Base-by-base conservation (phyloP, 1,140 invertebrate genomes). In the Notospermus geniculatus region DNA sequence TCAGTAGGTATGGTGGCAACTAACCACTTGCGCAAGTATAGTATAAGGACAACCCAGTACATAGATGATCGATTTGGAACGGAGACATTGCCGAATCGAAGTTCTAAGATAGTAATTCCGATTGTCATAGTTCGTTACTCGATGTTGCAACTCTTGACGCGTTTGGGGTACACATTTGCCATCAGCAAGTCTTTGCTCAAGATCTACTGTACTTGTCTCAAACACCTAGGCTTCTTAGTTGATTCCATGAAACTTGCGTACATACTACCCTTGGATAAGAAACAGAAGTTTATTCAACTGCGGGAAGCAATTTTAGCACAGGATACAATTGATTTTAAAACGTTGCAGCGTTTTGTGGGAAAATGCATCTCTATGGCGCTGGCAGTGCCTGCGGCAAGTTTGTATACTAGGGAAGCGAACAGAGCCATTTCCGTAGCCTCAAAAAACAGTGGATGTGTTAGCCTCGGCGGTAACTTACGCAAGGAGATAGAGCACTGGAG, bases 291-390 rank as follows among this genome's bases (percentile, higher is more conserved):
- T 39, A 43, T 27, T 22, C 5, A 43, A 54, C 32, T 63, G 22
- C 56, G 61, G 28, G 56, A 62, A 23, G 2, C 29, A n/a, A 62
- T 66, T 17, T 46, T 64, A 17, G n/a, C 1, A 15, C 9, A 17
- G 17, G 19, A 23, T 28, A 15, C 1, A 4, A 54, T 60, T 15
- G 36, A 58, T 54, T 2, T 66, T 0, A 60, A 55, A 30, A 63
- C 52, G n/a, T 53, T 66, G 15, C 60, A 66, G 23, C 25, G 60
- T 15, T 66, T 63, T 60, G 22, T 28, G n/a, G 64, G 60, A 11
- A 66, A 66, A 41, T 59, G 54, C 36, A 60, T 66, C 39, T 66
- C 64, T 2, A 53, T 66, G 30, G 7, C 41, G 15, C 29, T 59
- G n/a, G 64, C 54, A 22, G 28, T 63, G 9, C 60, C 60, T 15